Evolutionary conservation across 2,797 vertebrate species (phyloP).

Genomic region (Coccyzus lansbergi): DNA sequence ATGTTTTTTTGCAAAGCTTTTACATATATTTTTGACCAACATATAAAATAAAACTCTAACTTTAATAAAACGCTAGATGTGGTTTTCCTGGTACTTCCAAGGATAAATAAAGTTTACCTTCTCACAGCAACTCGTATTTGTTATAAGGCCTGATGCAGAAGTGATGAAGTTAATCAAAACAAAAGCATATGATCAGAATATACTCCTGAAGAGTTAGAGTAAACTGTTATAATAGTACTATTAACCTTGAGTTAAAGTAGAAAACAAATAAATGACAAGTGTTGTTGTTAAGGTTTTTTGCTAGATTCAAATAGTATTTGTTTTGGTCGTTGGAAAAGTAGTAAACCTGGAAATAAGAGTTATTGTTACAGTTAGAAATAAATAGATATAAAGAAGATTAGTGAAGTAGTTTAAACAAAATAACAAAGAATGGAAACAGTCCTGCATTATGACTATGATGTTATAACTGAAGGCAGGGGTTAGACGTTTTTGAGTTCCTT

Average conservation of each 20-base stretch:
- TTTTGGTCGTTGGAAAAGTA: conserved; percentile 1
- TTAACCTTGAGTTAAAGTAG: not conserved
- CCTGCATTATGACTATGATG: not conserved
- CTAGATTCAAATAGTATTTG: conserved; percentile 10
- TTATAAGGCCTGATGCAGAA: not conserved
- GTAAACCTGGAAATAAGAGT: conserved; percentile 12
- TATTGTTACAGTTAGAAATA: not conserved
- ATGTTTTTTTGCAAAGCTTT: not conserved
- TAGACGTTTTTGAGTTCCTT: not conserved
- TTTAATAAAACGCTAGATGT: not conserved
- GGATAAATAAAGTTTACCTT: not conserved
- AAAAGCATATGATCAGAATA: not conserved
- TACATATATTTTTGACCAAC: too few species aligned
- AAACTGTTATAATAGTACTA: not conserved
- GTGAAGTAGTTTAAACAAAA: too few species aligned
- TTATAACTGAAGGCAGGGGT: not conserved
- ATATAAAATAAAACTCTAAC: not conserved
- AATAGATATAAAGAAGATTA: conserved; percentile 30
- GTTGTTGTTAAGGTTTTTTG: not conserved
- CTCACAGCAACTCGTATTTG: not conserved
- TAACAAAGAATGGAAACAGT: not conserved
- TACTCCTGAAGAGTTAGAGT: not conserved
- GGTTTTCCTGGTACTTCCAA: not conserved
- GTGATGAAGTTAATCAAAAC: not conserved
- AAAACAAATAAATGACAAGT: not conserved